Conservation (phyloP, 2,113 vertebrate genomes). For the Donacobius atricapilla region DNA sequence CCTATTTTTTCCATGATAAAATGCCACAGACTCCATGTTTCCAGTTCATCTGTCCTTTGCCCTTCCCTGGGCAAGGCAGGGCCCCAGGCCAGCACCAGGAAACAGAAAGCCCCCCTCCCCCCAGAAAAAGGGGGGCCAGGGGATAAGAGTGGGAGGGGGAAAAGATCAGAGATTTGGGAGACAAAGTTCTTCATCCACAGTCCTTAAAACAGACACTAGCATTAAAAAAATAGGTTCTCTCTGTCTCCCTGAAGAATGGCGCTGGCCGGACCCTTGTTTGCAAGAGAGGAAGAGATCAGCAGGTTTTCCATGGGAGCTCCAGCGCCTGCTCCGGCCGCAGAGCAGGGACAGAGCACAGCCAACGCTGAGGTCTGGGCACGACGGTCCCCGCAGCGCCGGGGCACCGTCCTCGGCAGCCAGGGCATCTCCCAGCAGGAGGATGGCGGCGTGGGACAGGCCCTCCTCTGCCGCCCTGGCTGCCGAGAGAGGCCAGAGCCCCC, state of each 20-base stretch:
- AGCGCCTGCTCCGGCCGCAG: rapidly evolving
- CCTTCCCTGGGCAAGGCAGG: not conserved
- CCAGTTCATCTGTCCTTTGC: not conserved
- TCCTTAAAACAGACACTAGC: not conserved
- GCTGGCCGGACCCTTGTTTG: not conserved
- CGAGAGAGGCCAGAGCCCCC: not conserved
- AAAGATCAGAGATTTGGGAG: not conserved
- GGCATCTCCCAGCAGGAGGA: not conserved
- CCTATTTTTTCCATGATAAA: not conserved
- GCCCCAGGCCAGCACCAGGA: not conserved
- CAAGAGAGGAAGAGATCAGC: conserved; percentile 26
- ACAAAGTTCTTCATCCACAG: not conserved
- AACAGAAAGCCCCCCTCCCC: not conserved
- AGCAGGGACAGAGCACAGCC: not conserved
- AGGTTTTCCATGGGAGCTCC: not conserved
- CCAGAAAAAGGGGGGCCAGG: rapidly evolving
- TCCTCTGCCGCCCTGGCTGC: not conserved
- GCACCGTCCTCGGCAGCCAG: not conserved
- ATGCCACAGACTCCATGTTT: not conserved
- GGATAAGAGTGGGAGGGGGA: rapidly evolving
- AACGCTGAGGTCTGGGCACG: not conserved
- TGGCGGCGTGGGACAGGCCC: not conserved
- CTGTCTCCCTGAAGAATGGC: not conserved
- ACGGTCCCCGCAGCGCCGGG: rapidly evolving
- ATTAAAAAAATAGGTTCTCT: not conserved